A percentile compares a stretch with the other conserved stretches of the same genome.
These are phyloP conservation scores for Patiria miniata DNA, from an alignment of 35 echinoderm and acorn worm species.

Conservation along the genomic window DNA sequence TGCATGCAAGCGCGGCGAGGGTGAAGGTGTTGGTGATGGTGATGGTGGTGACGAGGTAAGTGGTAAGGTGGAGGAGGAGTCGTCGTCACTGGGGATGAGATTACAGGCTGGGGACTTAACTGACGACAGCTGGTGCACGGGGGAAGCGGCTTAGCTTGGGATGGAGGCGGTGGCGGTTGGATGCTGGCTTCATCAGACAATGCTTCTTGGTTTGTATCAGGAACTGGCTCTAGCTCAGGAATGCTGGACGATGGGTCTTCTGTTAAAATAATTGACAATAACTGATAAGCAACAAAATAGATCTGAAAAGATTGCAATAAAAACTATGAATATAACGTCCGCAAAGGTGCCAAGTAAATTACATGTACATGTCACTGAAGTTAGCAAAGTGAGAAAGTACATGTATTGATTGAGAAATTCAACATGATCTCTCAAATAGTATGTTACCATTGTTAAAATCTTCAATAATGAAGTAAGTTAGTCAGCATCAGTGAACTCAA, in stretches of 20 bases:
- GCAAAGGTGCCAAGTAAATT: too few relatives aligned
- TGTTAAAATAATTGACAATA: neutral
- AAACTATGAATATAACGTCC: too few relatives aligned
- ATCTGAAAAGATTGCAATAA: neutral
- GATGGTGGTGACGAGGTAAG: conserved; percentile 31
- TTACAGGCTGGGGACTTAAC: neutral
- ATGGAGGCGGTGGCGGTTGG: conserved; percentile 10
- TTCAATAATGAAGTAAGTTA: too few relatives aligned
- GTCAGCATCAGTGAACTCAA: too few relatives aligned
- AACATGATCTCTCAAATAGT: too few relatives aligned
- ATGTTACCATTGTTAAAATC: too few relatives aligned
- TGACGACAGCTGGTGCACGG: neutral
- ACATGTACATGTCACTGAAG: too few relatives aligned
- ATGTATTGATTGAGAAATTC: too few relatives aligned
- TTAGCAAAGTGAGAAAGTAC: too few relatives aligned
- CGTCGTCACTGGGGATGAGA: neutral
- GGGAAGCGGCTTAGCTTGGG: neutral
- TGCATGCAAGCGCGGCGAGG: neutral
- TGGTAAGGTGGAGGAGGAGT: neutral
- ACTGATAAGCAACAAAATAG: neutral
- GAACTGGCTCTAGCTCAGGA: neutral
- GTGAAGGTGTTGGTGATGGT: conserved; percentile 41
- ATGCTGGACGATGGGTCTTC: neutral
- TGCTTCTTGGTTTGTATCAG: neutral
- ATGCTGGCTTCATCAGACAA: neutral